These are phyloP conservation scores for Acleris holmiana DNA, from an alignment of 2,888 invertebrate genomes.

Conservation along the genomic window DNA sequence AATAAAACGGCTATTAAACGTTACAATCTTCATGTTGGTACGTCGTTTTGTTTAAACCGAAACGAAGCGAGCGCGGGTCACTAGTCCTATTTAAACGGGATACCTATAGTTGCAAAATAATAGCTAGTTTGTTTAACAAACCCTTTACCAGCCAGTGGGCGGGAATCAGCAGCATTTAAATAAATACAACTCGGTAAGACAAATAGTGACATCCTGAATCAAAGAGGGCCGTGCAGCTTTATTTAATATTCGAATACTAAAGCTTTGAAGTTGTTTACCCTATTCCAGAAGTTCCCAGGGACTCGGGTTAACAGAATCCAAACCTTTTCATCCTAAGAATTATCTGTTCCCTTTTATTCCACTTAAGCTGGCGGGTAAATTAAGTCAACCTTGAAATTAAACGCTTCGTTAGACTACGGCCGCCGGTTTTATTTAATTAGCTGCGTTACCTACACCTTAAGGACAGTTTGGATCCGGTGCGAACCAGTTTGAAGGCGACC, in stretches of 20 bases:
- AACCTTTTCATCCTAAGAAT: conserved; percentile 27
- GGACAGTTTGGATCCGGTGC: neutral
- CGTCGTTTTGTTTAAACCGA: too few species aligned
- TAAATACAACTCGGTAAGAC: conserved; percentile 1
- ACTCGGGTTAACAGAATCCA: conserved; percentile 13
- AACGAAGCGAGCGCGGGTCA: too few species aligned
- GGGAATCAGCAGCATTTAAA: neutral
- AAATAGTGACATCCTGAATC: conserved; percentile 23
- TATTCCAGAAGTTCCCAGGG: conserved; percentile 19
- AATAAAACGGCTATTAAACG: too few species aligned
- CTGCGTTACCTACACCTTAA: conserved; percentile 7
- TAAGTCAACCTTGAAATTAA: conserved; percentile 31
- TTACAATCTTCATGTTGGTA: too few species aligned
- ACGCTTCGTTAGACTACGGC: conserved; percentile 24
- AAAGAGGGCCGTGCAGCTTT: conserved; percentile 16
- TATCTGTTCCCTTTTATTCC: conserved; percentile 30
- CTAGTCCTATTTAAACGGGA: too few species aligned
- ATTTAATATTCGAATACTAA: conserved; percentile 28
- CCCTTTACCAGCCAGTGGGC: neutral
- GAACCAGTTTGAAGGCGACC: neutral
- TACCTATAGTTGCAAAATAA: too few species aligned
- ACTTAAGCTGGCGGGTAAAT: conserved; percentile 27
- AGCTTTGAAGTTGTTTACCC: conserved; percentile 24
- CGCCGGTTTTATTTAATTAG: conserved; percentile 32
- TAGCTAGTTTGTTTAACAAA: neutral